phyloP scores from a whole-genome alignment of 2,888 invertebrate genomes.

The Plebejus melissa region DNA sequence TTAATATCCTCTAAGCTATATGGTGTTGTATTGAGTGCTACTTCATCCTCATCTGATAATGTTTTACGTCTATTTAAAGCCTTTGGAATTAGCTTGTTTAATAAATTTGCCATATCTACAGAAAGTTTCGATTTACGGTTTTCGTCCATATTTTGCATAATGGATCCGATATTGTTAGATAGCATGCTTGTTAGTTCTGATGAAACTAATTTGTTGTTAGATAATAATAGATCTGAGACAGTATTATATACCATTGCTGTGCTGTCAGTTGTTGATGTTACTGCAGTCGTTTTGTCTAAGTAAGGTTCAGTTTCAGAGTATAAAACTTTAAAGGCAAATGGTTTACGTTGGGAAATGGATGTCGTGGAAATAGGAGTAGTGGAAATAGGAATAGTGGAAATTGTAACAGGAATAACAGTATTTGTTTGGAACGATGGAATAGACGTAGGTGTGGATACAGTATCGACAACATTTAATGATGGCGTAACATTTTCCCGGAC shows the following conservation, averaged over 20 bases:
- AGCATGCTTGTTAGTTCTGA: slow-evolving; percentile 77
- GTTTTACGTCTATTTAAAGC: slow-evolving; percentile 61
- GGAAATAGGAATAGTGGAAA: slow-evolving; percentile 41
- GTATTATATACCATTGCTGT: slow-evolving; percentile 73
- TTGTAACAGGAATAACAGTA: slow-evolving; percentile 44
- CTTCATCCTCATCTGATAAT: slow-evolving; percentile 57
- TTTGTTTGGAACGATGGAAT: slow-evolving; percentile 1
- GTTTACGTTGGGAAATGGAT: slow-evolving; percentile 68
- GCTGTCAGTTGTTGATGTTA: slow-evolving; percentile 64
- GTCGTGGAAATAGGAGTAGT: slow-evolving; percentile 54
- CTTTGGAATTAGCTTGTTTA: slow-evolving; percentile 73
- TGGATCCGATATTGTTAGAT: slow-evolving; percentile 68
- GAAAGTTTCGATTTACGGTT: slow-evolving; percentile 68
- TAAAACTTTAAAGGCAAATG: slow-evolving; percentile 72
- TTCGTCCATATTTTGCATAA: slow-evolving; percentile 68
- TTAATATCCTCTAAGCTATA: slow-evolving; percentile 73
- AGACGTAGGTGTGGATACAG: slow-evolving; percentile 48
- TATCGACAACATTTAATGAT: slow-evolving; percentile 58
- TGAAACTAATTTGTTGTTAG: slow-evolving; percentile 70
- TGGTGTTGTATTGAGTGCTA: slow-evolving; percentile 63
- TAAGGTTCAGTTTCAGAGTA: slow-evolving; percentile 68
- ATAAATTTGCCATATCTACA: slow-evolving; percentile 73
- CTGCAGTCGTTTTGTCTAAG: slow-evolving; percentile 65
- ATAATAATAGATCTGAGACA: slow-evolving; percentile 71
- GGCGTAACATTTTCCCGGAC: slow-evolving; percentile 64